Evolutionary conservation across 1,140 invertebrate species (phyloP), one percentile per base, ranked within the genome.

Genomic region (Metopolophium dirhodum): DNA sequence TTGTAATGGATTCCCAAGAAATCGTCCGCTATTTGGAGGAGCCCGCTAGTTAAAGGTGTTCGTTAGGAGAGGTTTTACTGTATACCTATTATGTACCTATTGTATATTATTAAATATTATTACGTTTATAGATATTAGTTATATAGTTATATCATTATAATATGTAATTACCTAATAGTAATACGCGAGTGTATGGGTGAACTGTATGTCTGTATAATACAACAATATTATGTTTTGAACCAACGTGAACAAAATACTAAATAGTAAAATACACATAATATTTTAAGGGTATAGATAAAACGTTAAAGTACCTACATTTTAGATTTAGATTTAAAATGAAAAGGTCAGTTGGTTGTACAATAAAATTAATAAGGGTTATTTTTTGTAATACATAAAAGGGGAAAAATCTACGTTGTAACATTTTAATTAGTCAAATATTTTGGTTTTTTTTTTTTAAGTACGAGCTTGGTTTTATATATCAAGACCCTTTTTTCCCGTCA

Each of bases 401-500:
- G 11, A 77, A 77, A 77, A 77, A n/a, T 77, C 30, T n/a, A 77
- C 61, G 45, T 54, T 45, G 26, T 68, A 83, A 82, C 30, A 82
- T 82, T 91, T 82, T 49, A 91, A 83, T 91, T 91, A 91, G 90
- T 30, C 7, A 82, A 77, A 91, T 77, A 91, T 82, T 22, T 61
- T 37, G 11, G 45, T 90, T 90, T 41, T 90, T 61, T 41, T 54
- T 45, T 41, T 37, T 11, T 35, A 35, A 57, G n/a, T 77, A n/a
- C 8, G 8, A 57, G 30, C n/a, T 41, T 18, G 54, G 89, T 61
- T 90, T 41, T 61, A 68, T 89, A 41, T 45, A n/a, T 35, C 41
- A 41, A 57, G 51, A 89, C 30, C 57, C 41, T 91, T 91, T 77
- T 47, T n/a, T 35, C 26, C 90, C 14, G 20, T n/a, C 37, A n/a